Evolutionary conservation across 2,797 vertebrate species (phyloP).

Genomic region (Babyrousa celebensis): DNA sequence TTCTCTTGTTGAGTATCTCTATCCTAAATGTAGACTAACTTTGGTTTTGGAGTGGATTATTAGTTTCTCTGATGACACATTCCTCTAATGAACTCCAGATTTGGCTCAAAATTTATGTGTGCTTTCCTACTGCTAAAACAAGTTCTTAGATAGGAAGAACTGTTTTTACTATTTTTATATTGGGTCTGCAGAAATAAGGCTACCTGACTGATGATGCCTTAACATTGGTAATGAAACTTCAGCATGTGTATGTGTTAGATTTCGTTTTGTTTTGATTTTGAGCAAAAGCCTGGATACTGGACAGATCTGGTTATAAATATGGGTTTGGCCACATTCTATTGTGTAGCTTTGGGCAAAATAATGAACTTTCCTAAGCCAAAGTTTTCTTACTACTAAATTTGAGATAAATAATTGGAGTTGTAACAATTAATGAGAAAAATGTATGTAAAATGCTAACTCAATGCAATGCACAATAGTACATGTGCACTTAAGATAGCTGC

Average conservation of each 20-base stretch:
- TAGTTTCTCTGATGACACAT: background rate
- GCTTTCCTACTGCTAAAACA: constrained; percentile 40
- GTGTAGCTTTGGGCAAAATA: background rate
- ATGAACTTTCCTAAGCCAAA: constrained; percentile 3
- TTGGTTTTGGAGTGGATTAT: background rate
- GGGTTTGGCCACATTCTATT: background rate
- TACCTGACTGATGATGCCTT: background rate
- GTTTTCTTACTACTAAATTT: background rate
- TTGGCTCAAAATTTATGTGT: background rate
- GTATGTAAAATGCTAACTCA: background rate
- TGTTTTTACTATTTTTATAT: background rate
- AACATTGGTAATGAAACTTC: background rate
- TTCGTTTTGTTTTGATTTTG: constrained; percentile 48
- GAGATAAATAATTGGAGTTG: background rate
- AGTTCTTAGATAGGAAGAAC: background rate
- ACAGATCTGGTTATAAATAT: background rate
- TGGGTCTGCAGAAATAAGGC: background rate
- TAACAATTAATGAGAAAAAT: constrained; percentile 43
- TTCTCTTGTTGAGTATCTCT: background rate
- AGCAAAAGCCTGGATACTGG: background rate
- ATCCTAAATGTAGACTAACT: background rate
- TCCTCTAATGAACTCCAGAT: constrained; percentile 1
- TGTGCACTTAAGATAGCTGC: background rate
- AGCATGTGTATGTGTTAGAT: background rate
- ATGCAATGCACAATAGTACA: background rate